Percentiles rank a stretch among this genome's conserved stretches.
phyloP scores from a whole-genome alignment of 1,140 invertebrate genomes.

The Geopemphigus sp. region DNA sequence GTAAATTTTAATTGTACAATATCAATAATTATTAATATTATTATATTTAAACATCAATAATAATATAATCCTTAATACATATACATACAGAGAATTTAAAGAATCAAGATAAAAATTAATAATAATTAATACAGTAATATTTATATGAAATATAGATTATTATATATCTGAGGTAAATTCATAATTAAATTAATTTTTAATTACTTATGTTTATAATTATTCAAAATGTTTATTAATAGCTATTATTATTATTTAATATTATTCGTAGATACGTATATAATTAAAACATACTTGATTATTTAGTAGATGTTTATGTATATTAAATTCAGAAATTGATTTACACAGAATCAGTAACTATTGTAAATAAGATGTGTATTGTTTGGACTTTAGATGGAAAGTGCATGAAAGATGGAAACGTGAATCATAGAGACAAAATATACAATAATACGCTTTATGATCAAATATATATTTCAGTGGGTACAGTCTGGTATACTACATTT shows the following conservation, averaged over 20 bases:
- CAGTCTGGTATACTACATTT: neutral
- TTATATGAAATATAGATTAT: too few relatives aligned
- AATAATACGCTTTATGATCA: neutral
- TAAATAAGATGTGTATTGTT: constrained; percentile 14
- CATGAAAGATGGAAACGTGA: constrained; percentile 13
- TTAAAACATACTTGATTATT: constrained; percentile 23
- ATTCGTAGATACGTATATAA: neutral
- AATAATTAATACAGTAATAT: too few relatives aligned
- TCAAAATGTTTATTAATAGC: neutral
- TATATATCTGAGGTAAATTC: too few relatives aligned
- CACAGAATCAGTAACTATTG: neutral
- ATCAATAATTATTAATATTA: too few relatives aligned
- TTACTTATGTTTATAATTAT: neutral
- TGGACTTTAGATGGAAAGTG: constrained; percentile 21
- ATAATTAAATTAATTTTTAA: too few relatives aligned
- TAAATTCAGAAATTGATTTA: neutral
- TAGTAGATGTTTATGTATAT: neutral
- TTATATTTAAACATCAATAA: too few relatives aligned
- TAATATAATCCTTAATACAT: too few relatives aligned
- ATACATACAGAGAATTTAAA: too few relatives aligned
- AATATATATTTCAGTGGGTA: constrained; percentile 1
- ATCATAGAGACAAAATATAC: neutral
- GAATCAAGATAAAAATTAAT: too few relatives aligned
- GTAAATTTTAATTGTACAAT: too few relatives aligned
- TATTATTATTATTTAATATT: neutral